A percentile compares a stretch with the other conserved stretches of the same genome.
These are phyloP conservation scores for Podiceps cristatus DNA, from an alignment of 2,113 vertebrate genomes.

Conservation along the genomic window DNA sequence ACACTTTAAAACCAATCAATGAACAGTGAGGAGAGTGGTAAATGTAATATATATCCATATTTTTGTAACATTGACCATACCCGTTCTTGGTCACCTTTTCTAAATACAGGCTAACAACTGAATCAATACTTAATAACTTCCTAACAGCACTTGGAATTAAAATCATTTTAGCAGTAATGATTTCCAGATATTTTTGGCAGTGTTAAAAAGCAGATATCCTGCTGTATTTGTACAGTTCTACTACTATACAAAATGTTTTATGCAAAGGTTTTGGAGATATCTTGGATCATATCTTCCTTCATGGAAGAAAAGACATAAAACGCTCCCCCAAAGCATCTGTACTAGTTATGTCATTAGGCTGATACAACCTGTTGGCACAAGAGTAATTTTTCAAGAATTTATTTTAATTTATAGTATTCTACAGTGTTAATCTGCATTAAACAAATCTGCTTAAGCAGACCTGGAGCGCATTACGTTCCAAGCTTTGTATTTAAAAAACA, in stretches of 20 bases:
- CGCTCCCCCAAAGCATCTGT: neutral
- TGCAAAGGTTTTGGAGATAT: neutral
- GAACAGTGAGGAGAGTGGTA: neutral
- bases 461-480: neutral
- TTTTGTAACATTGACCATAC: neutral
- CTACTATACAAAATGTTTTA: neutral
- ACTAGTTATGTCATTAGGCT: neutral
- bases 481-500: neutral
- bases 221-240: neutral
- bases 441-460: neutral
- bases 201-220: neutral
- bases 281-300: neutral
- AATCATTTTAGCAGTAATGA: neutral
- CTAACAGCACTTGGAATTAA: neutral
- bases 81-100: neutral
- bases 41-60: neutral
- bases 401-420: neutral
- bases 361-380: neutral
- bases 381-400: neutral
- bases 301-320: neutral
- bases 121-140: conserved; percentile 1
- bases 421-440: neutral
- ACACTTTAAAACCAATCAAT: conserved; percentile 14
- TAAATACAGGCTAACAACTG: neutral
- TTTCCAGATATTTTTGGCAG: neutral